A percentile compares a stretch with the other conserved stretches of the same genome.
Evolutionary conservation across 1,140 invertebrate species (phyloP).

Genomic region (Phenacoccus solenopsis): DNA sequence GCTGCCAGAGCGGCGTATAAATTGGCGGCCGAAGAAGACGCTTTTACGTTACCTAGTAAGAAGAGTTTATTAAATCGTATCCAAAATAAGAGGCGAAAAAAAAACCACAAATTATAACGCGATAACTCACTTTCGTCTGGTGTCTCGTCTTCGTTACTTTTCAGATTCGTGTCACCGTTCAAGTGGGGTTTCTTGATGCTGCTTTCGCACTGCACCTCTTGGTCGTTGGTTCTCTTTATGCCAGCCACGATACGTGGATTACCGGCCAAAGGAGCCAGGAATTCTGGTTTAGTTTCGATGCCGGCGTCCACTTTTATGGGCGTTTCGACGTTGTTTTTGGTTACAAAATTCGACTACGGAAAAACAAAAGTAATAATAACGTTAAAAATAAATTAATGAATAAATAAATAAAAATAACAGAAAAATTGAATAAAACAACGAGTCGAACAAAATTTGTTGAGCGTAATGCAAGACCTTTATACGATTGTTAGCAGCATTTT

Average conservation of each 20-base stretch:
- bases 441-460: too few relatives aligned
- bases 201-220: conserved; percentile 36
- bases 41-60: conserved; percentile 30
- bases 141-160: conserved; percentile 24
- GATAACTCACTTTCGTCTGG: conserved; percentile 36
- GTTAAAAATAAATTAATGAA: too few relatives aligned
- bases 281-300: background rate
- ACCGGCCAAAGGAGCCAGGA: background rate
- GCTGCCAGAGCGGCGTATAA: conserved; percentile 54
- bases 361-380: too few relatives aligned
- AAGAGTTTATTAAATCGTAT: background rate
- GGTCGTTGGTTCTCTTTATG: conserved; percentile 38
- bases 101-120: background rate
- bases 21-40: conserved; percentile 56
- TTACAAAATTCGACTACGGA: background rate
- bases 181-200: conserved; percentile 27
- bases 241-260: background rate
- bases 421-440: too few relatives aligned
- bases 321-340: conserved; percentile 30
- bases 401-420: too few relatives aligned
- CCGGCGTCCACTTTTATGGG: background rate
- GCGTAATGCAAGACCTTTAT: too few relatives aligned
- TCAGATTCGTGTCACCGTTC: conserved; percentile 24
- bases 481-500: too few relatives aligned
- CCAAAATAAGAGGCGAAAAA: background rate